Conservation (phyloP, 1,140 invertebrate genomes). For the Maniola jurtina region DNA sequence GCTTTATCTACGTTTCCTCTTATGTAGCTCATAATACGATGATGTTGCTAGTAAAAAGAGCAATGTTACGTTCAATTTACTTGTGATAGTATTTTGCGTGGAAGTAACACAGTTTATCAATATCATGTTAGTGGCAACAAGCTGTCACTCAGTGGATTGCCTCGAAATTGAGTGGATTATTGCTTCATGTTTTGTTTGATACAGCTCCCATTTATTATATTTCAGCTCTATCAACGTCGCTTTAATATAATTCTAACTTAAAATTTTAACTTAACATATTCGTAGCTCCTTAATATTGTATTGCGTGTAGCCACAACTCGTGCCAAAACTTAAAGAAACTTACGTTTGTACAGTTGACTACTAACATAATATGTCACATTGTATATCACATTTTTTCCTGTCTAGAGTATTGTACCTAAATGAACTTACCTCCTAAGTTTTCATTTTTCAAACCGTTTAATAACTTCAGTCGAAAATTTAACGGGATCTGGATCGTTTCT, state of each 20-base stretch:
- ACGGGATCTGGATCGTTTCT: too few species aligned
- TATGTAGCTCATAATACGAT: slow-evolving; percentile 1
- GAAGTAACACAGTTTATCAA: slow-evolving; percentile 19
- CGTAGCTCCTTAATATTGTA: too few species aligned
- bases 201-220: slow-evolving; percentile 1
- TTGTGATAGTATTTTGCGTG: not conserved
- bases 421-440: too few species aligned
- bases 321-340: too few species aligned
- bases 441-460: too few species aligned
- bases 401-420: too few species aligned
- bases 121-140: slow-evolving; percentile 27
- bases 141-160: slow-evolving; percentile 24
- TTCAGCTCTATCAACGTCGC: not conserved
- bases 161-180: slow-evolving; percentile 22
- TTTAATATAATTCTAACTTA: not conserved
- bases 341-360: too few species aligned
- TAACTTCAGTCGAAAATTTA: too few species aligned
- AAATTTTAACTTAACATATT: too few species aligned
- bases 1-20: slow-evolving; percentile 21
- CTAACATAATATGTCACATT: too few species aligned
- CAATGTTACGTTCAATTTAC: slow-evolving; percentile 9
- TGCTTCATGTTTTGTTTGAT: slow-evolving; percentile 10
- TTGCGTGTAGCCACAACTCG: too few species aligned
- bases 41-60: slow-evolving; percentile 2
- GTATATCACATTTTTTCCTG: too few species aligned